Percentiles rank a stretch among this genome's conserved stretches.
phyloP scores from a whole-genome alignment of 2,797 vertebrate genomes.

The Phrynocephalus vlangalii region DNA sequence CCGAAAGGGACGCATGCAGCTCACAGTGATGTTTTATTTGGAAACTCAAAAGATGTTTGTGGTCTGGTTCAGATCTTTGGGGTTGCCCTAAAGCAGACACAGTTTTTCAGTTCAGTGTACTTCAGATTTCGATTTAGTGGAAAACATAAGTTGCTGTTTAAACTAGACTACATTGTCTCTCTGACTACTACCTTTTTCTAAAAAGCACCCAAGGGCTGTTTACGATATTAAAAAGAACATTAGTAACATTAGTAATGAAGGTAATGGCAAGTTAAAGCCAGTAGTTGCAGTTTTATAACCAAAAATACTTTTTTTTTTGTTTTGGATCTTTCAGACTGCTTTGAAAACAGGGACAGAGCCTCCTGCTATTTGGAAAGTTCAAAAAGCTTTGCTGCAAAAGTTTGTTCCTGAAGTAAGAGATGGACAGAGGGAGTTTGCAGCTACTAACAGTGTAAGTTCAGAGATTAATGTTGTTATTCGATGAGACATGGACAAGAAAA shows the following conservation, averaged over 20 bases:
- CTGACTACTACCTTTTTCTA: too few relatives aligned
- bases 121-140: background rate
- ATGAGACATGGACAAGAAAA: background rate
- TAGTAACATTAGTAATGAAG: background rate
- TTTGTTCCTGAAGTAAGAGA: constrained; percentile 97
- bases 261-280: background rate
- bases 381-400: constrained; percentile 98
- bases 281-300: background rate
- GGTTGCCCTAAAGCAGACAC: background rate
- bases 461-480: background rate
- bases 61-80: background rate
- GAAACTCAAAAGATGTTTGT: background rate
- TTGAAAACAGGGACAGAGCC: constrained; percentile 92
- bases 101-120: background rate
- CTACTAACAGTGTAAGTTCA: constrained; percentile 95
- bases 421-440: constrained; percentile 94
- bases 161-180: background rate
- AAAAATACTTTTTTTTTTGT: background rate
- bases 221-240: background rate
- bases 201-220: too few relatives aligned
- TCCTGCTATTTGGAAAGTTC: constrained; percentile 99
- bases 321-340: constrained; percentile 82
- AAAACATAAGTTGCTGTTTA: background rate
- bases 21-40: background rate
- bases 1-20: too few relatives aligned